Conservation (phyloP, 2,113 vertebrate genomes). For the Peromyscus maniculatus region DNA sequence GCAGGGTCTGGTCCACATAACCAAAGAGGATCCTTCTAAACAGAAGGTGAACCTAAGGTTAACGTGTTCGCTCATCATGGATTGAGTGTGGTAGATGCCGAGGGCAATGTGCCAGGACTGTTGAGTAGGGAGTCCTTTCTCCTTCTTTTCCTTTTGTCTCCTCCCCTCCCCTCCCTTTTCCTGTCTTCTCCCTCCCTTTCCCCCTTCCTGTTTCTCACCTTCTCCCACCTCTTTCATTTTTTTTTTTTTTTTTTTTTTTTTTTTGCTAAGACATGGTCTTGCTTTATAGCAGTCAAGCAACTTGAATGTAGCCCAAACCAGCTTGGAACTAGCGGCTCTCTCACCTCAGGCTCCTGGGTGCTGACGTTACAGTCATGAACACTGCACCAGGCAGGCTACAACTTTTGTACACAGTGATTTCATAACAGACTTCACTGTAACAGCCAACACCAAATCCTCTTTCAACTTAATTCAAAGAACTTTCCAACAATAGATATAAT, state of each 20-base stretch:
- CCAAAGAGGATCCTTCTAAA: neutral
- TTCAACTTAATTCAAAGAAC: constrained; percentile 28
- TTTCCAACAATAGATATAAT: neutral
- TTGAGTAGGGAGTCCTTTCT: neutral
- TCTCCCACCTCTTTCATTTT: neutral
- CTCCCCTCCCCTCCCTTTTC: no score
- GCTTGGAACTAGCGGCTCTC: neutral
- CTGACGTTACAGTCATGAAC: no score
- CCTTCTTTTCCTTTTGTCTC: neutral
- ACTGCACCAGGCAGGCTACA: neutral
- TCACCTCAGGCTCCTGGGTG: neutral
- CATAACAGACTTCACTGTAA: neutral
- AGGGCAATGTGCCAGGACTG: neutral
- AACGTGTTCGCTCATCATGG: neutral
- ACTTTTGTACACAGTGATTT: neutral
- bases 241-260: no score
- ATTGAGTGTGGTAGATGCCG: no score
- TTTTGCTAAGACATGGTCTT: neutral
- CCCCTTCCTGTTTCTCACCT: no score
- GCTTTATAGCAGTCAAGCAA: neutral
- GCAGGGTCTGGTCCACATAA: constrained; percentile 8
- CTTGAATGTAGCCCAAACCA: neutral
- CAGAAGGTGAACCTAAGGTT: neutral
- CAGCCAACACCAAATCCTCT: neutral
- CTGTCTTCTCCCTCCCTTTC: no score